Evolutionary conservation across 1,140 invertebrate genomes (phyloP).

Genomic region (Geopemphigus sp.): DNA sequence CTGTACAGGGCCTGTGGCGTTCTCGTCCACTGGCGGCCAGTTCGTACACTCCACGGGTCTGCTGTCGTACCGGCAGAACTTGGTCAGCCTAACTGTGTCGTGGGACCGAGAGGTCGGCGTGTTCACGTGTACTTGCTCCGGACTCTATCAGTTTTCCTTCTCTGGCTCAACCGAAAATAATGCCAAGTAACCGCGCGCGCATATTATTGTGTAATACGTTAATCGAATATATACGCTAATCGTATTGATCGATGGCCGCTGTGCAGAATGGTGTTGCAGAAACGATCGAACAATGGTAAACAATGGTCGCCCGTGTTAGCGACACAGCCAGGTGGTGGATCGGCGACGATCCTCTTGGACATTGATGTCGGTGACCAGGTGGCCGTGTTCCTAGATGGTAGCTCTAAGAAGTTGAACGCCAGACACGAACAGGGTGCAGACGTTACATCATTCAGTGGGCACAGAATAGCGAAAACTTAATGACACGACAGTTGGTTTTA

Average conservation of each 20-base stretch:
- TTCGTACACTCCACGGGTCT: slow-evolving; percentile 8
- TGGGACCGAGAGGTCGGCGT: slow-evolving; percentile 37
- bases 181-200: slow-evolving; percentile 18
- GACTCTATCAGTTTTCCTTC: slow-evolving; percentile 38
- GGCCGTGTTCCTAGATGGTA: slow-evolving; percentile 8
- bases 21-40: slow-evolving; percentile 11
- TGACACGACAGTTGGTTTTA: too few relatives aligned
- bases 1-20: slow-evolving; percentile 8
- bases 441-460: slow-evolving; percentile 24
- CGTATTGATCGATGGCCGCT: not conserved
- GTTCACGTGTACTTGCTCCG: slow-evolving; percentile 10
- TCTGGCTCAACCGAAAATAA: slow-evolving; percentile 26
- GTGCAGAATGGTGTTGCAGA: slow-evolving; percentile 24
- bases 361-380: slow-evolving; percentile 8
- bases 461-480: slow-evolving; percentile 39
- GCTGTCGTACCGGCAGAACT: not conserved
- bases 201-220: too few relatives aligned
- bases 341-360: slow-evolving; percentile 26
- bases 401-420: slow-evolving; percentile 8
- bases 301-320: slow-evolving; percentile 30
- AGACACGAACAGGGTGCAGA: not conserved
- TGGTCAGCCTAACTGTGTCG: not conserved
- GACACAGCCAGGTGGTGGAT: slow-evolving; percentile 17
- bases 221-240: not conserved
- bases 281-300: slow-evolving; percentile 24